phyloP scores from a whole-genome alignment of 2,797 vertebrate genomes.

The Sebastes wilsoni region DNA sequence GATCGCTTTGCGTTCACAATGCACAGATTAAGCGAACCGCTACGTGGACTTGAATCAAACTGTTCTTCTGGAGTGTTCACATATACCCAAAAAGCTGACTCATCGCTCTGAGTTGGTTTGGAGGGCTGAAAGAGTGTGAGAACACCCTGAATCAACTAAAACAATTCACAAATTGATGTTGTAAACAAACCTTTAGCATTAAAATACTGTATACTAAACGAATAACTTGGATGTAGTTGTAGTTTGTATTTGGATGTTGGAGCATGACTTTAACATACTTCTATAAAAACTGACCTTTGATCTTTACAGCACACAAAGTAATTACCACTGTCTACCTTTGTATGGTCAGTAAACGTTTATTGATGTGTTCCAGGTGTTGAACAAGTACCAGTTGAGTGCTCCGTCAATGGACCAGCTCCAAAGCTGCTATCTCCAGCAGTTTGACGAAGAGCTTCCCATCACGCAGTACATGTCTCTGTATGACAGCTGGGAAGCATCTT shows the following conservation, averaged over 20 bases:
- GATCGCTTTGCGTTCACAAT: too few relatives aligned
- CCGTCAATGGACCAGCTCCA: constrained; percentile 67
- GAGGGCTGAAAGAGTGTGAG: too few relatives aligned
- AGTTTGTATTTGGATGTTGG: not conserved
- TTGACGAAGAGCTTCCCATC: constrained; percentile 60
- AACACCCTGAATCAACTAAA: not conserved
- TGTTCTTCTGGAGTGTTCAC: not conserved
- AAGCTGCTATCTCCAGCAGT: constrained; percentile 48
- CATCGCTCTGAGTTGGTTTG: too few relatives aligned
- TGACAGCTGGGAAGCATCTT: constrained; percentile 31
- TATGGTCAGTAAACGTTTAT: not conserved
- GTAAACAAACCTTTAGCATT: not conserved
- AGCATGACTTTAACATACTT: not conserved
- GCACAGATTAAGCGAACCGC: too few relatives aligned
- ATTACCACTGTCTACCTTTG: not conserved
- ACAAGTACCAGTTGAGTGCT: constrained; percentile 23
- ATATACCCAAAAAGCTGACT: too few relatives aligned
- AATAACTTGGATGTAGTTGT: not conserved
- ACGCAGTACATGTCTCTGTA: constrained; percentile 73
- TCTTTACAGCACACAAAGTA: not conserved
- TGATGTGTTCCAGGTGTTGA: constrained; percentile 66
- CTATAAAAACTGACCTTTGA: not conserved
- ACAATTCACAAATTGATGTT: not conserved
- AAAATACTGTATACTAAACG: not conserved
- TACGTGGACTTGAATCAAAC: too few relatives aligned